Evolutionary conservation across 2,888 invertebrate species (phyloP).

Genomic region (Nebria brevicollis): DNA sequence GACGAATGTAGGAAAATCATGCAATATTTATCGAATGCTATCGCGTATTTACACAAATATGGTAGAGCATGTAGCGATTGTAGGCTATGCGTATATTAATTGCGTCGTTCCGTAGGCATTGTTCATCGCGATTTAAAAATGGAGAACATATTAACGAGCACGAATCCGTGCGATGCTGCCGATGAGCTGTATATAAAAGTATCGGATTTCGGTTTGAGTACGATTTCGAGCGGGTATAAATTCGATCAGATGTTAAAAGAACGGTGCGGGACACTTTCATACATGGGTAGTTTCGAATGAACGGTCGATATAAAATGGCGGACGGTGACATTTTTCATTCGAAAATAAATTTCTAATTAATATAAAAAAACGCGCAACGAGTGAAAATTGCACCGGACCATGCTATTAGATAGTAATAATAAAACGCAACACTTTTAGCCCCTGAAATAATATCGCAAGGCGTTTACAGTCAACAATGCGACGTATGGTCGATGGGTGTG

Average conservation of each 20-base stretch:
- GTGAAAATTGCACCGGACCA: too few relatives aligned
- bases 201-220: conserved; percentile 69
- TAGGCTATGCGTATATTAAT: neutral
- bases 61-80: conserved; percentile 52
- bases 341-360: neutral
- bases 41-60: conserved; percentile 63
- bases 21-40: conserved; percentile 59
- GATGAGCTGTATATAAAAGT: conserved; percentile 67
- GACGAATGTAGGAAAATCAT: conserved; percentile 58
- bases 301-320: conserved; percentile 16
- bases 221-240: conserved; percentile 64
- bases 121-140: conserved; percentile 65
- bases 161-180: conserved; percentile 62
- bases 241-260: conserved; percentile 67
- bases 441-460: conserved; percentile 67
- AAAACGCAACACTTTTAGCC: conserved; percentile 57
- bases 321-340: conserved; percentile 49
- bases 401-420: neutral
- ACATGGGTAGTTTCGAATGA: conserved; percentile 64
- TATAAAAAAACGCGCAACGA: too few relatives aligned
- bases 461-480: conserved; percentile 69
- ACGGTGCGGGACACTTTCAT: conserved; percentile 67
- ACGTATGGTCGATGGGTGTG: conserved; percentile 70
- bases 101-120: conserved; percentile 57
- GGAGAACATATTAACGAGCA: conserved; percentile 65